Percentiles rank a stretch among this genome's conserved stretches.
Conservation (phyloP, 2,113 vertebrate species). For the Aix galericulata region DNA sequence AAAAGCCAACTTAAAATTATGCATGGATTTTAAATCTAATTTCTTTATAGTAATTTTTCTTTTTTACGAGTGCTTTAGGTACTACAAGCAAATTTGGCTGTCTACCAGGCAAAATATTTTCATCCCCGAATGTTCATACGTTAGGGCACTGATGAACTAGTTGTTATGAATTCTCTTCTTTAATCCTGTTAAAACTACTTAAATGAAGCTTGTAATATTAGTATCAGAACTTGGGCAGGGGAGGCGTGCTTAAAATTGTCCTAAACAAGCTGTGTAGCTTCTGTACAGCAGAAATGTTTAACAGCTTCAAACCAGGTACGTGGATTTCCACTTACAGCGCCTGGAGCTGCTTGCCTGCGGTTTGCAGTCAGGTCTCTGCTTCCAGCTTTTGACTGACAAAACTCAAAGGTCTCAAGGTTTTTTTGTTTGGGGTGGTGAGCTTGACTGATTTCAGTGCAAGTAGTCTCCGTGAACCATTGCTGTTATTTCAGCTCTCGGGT, state of each 20-base stretch:
- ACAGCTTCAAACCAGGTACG: fast-evolving
- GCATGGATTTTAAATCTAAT: not conserved
- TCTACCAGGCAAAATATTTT: not conserved
- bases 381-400: not conserved
- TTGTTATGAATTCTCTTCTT: not conserved
- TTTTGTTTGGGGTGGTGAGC: not conserved
- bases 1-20: conserved; percentile 33
- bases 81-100: not conserved
- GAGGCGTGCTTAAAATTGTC: not conserved
- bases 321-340: fast-evolving
- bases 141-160: not conserved
- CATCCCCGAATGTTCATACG: not conserved
- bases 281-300: not conserved
- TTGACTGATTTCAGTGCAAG: fast-evolving
- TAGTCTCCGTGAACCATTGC: fast-evolving
- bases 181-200: not conserved
- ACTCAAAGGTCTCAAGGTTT: not conserved
- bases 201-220: fast-evolving
- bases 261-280: not conserved
- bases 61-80: not conserved
- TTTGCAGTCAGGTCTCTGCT: not conserved
- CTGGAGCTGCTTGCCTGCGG: not conserved
- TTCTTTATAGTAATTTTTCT: not conserved
- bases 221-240: not conserved
- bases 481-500: not conserved